Percentiles rank a stretch among this genome's conserved stretches.
Conservation (phyloP, 2,888 invertebrate species). For the Nomada flava region DNA sequence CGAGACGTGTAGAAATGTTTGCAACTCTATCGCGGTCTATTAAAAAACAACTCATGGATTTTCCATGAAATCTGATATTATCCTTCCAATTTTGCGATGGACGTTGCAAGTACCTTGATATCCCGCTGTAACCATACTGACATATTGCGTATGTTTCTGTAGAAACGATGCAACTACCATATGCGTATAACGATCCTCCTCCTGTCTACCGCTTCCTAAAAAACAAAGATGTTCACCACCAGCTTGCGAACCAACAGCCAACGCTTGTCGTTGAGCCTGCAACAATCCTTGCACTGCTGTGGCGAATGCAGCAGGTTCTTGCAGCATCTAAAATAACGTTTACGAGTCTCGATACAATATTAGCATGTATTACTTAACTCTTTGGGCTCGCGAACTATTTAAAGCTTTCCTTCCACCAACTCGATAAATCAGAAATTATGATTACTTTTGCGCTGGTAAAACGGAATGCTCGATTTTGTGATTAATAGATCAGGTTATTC, state of each 20-base stretch:
- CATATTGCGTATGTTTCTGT: slow-evolving; percentile 96
- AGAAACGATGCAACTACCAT: slow-evolving; percentile 99
- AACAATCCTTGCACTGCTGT: slow-evolving; percentile 97
- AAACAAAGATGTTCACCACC: slow-evolving; percentile 96
- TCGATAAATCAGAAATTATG: neutral
- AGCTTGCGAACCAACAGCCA: slow-evolving; percentile 94
- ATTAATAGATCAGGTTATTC: no score
- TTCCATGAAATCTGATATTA: neutral
- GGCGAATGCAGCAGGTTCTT: slow-evolving; percentile 97
- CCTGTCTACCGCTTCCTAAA: slow-evolving; percentile 96
- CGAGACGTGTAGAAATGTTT: no score
- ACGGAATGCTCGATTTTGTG: no score
- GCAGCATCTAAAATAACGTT: slow-evolving; percentile 89
- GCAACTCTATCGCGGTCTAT: no score
- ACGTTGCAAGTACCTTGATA: slow-evolving; percentile 86
- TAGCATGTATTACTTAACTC: no score
- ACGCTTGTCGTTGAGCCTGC: slow-evolving; percentile 94
- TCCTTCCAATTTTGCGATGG: neutral
- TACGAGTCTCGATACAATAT: neutral
- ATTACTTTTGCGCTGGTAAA: no score
- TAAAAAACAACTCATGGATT: no score
- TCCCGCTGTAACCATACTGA: slow-evolving; percentile 96
- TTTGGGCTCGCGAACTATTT: no score
- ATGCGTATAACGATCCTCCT: slow-evolving; percentile 97
- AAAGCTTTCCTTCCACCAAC: no score